Conservation (phyloP, 1,140 invertebrate genomes). For the Piezodorus guildinii region DNA sequence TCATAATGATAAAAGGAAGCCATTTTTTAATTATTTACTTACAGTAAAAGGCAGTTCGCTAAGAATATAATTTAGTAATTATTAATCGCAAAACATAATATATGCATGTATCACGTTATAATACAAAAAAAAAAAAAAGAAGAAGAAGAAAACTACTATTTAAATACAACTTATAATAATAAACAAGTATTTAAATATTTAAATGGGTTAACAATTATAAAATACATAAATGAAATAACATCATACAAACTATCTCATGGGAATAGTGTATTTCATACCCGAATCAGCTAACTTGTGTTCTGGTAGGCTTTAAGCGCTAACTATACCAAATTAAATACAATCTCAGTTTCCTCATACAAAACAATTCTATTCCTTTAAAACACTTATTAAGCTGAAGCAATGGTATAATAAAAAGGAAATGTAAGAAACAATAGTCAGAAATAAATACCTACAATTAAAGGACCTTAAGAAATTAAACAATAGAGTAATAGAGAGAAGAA, state of each 20-base stretch:
- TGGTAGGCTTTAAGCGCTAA: slow-evolving; percentile 7
- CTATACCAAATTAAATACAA: background rate
- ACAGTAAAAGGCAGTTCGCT: too few species aligned
- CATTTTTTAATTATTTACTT: too few species aligned
- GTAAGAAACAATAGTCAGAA: background rate
- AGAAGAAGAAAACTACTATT: background rate
- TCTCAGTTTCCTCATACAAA: background rate
- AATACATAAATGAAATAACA: slow-evolving; percentile 9
- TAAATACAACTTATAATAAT: slow-evolving; percentile 2
- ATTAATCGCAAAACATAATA: slow-evolving; percentile 1
- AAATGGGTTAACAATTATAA: slow-evolving; percentile 15
- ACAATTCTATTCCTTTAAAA: background rate
- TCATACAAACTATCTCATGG: slow-evolving; percentile 2
- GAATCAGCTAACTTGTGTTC: slow-evolving; percentile 20
- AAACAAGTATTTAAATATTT: slow-evolving; percentile 15
- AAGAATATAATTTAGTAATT: too few species aligned
- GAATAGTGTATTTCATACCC: slow-evolving; percentile 12
- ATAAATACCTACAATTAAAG: background rate
- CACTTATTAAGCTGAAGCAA: background rate
- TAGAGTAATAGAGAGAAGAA: background rate
- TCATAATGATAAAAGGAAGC: too few species aligned
- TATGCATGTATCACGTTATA: slow-evolving; percentile 5
- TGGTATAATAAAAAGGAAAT: too few species aligned
- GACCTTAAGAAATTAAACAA: background rate
- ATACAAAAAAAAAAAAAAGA: background rate